phyloP scores from a whole-genome alignment of 2,113 vertebrate species.

The Pollimyrus isidori region DNA sequence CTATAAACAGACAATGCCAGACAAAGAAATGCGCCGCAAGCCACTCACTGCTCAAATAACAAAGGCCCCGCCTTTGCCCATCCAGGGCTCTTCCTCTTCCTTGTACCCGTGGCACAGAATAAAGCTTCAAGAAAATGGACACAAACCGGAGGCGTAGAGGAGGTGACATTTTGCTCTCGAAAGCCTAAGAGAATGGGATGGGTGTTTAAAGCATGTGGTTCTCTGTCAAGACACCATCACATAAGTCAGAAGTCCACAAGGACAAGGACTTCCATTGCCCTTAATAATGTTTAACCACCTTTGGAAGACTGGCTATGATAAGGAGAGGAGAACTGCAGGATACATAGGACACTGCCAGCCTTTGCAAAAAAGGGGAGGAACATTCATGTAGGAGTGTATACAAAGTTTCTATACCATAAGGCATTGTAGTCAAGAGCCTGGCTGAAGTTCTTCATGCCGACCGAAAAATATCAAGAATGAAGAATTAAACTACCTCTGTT shows the following conservation, averaged over 20 bases:
- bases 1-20: slow-evolving; percentile 16
- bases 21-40: slow-evolving; percentile 1
- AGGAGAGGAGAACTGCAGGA: background rate
- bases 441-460: background rate
- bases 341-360: background rate
- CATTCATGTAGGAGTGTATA: background rate
- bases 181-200: background rate
- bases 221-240: background rate
- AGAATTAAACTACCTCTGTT: background rate
- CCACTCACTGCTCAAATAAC: background rate
- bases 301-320: background rate
- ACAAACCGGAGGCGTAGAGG: background rate
- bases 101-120: background rate
- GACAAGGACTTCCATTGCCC: background rate
- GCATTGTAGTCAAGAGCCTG: background rate
- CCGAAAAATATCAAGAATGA: background rate
- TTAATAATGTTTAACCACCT: background rate
- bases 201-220: background rate
- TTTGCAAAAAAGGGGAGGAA: background rate
- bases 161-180: background rate
- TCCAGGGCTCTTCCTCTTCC: background rate
- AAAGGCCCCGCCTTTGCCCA: background rate
- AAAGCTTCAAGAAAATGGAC: background rate
- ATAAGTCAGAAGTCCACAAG: background rate
- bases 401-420: background rate